phyloP scores from a whole-genome alignment of 64 coral and sea anemone genomes.

The Pocillopora verrucosa region DNA sequence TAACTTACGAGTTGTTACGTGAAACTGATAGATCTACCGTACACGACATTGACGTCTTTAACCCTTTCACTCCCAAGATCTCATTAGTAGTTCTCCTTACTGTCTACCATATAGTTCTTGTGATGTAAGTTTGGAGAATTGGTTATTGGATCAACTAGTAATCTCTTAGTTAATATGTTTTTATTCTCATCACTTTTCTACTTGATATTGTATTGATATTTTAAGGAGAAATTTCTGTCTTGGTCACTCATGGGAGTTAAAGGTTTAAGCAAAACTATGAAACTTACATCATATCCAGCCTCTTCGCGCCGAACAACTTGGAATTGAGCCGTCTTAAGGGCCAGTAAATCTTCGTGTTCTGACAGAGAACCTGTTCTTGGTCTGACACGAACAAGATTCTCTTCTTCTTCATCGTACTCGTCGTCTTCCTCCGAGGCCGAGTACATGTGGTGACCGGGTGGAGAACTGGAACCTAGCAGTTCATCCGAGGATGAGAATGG shows the following conservation, averaged over 20 bases:
- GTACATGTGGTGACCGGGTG: conserved; percentile 52
- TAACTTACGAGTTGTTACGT: too few relatives aligned
- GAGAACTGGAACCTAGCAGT: conserved; percentile 45
- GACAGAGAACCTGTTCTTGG: conserved; percentile 90
- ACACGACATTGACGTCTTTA: too few relatives aligned
- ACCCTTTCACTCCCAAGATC: too few relatives aligned
- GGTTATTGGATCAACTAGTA: too few relatives aligned
- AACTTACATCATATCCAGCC: conserved; percentile 91
- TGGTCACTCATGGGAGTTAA: not conserved
- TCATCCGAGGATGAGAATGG: conserved; percentile 46
- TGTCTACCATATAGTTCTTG: too few relatives aligned
- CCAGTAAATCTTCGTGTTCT: conserved; percentile 86
- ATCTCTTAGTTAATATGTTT: too few relatives aligned
- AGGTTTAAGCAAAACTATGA: not conserved
- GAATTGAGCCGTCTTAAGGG: conserved; percentile 71
- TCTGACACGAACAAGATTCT: conserved; percentile 54
- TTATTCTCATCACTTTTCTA: too few relatives aligned
- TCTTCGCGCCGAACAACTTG: conserved; percentile 56
- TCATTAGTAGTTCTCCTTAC: too few relatives aligned
- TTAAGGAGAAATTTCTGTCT: not conserved
- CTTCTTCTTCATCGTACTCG: conserved; percentile 69
- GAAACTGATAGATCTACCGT: too few relatives aligned
- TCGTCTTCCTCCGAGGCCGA: conserved; percentile 76
- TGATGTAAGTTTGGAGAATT: too few relatives aligned
- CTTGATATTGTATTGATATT: too few relatives aligned